Evolutionary conservation across 2,888 invertebrate species (phyloP).

Genomic region (Pachydiplax longipennis): DNA sequence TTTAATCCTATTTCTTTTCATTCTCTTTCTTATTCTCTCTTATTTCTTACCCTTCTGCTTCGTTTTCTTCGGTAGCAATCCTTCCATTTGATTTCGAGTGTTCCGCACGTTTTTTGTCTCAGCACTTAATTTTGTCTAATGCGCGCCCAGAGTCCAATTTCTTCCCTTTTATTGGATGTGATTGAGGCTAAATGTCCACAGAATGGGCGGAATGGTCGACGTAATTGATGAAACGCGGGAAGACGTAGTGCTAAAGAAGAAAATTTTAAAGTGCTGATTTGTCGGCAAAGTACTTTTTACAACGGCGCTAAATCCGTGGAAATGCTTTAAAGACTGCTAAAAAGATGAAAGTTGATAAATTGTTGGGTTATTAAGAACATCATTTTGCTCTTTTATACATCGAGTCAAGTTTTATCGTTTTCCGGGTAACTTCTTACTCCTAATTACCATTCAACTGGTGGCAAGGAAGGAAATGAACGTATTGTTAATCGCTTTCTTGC

Average conservation of each 20-base stretch:
- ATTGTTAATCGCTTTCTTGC: too few relatives aligned
- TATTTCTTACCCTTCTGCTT: background rate
- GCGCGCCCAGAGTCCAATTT: background rate
- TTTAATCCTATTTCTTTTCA: too few relatives aligned
- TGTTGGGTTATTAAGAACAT: background rate
- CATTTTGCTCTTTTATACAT: background rate
- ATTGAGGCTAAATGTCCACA: background rate
- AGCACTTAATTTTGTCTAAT: constrained; percentile 34
- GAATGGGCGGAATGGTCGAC: background rate
- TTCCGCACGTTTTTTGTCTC: constrained; percentile 6
- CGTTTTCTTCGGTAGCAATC: background rate
- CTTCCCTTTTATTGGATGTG: background rate
- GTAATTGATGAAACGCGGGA: background rate
- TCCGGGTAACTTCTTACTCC: background rate
- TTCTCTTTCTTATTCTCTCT: background rate
- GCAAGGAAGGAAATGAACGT: too few relatives aligned
- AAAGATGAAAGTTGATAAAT: background rate
- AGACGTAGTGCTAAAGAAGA: background rate
- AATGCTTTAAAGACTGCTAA: background rate
- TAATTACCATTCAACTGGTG: too few relatives aligned
- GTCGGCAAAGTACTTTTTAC: background rate
- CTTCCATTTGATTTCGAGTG: background rate
- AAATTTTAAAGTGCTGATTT: background rate
- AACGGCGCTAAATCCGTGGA: background rate
- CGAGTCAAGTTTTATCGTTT: background rate